Percentiles rank a stretch among this genome's conserved stretches.
phyloP scores from a whole-genome alignment of 2,888 invertebrate species.

The Chrysolina haemoptera region DNA sequence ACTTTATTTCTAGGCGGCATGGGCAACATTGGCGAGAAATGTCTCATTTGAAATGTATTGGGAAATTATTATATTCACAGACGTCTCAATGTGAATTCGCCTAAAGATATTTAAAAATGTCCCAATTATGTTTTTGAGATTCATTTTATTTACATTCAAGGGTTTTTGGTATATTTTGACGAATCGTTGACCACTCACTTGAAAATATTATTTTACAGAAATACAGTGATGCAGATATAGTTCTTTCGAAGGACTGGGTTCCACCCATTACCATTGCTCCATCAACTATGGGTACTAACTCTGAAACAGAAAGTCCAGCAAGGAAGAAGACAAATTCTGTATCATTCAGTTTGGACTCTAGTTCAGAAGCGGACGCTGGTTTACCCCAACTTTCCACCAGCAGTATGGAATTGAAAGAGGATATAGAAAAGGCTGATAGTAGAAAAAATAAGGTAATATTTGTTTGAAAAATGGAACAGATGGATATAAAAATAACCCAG shows the following conservation, averaged over 20 bases:
- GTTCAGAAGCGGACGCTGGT: slow-evolving; percentile 70
- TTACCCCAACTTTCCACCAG: slow-evolving; percentile 60
- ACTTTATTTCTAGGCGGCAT: too few species aligned
- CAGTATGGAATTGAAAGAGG: slow-evolving; percentile 71
- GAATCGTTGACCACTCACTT: too few species aligned
- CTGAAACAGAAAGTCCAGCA: slow-evolving; percentile 68
- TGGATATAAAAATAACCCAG: too few species aligned
- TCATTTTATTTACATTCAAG: too few species aligned
- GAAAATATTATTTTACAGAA: slow-evolving; percentile 68
- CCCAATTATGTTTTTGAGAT: too few species aligned
- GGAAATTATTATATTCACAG: too few species aligned
- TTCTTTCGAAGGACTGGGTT: slow-evolving; percentile 89
- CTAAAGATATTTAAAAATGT: too few species aligned
- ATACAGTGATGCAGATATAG: slow-evolving; percentile 91
- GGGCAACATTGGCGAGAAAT: too few species aligned
- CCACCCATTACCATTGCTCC: slow-evolving; percentile 88
- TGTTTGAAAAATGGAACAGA: background rate
- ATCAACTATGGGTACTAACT: slow-evolving; percentile 69
- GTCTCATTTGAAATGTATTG: too few species aligned
- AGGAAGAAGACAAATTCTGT: slow-evolving; percentile 82
- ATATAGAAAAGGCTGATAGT: slow-evolving; percentile 74
- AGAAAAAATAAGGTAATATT: slow-evolving; percentile 81
- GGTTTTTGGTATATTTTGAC: too few species aligned
- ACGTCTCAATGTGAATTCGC: too few species aligned
- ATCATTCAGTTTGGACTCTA: slow-evolving; percentile 80